Percentiles rank a stretch among this genome's conserved stretches.
These are phyloP conservation scores for Henicopernis longicauda DNA, from an alignment of 2,113 vertebrate genomes.

Conservation along the genomic window DNA sequence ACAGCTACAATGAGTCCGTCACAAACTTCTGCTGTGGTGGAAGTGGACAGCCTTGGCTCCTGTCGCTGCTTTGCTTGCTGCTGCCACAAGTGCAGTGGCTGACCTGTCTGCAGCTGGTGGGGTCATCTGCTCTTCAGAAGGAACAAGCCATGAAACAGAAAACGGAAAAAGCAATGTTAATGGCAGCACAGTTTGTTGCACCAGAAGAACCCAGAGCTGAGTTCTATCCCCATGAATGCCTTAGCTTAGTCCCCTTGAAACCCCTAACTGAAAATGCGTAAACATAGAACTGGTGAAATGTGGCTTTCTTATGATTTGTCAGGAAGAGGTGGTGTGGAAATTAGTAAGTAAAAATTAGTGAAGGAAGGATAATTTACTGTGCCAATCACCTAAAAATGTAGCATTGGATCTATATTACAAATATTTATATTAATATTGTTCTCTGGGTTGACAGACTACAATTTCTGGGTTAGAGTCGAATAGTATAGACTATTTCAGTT, in stretches of 20 bases:
- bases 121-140: background rate
- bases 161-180: background rate
- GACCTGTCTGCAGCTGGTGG: background rate
- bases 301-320: background rate
- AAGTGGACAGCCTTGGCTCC: background rate
- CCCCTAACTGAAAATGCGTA: background rate
- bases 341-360: background rate
- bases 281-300: background rate
- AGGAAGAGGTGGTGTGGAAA: background rate
- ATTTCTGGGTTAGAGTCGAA: background rate
- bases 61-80: background rate
- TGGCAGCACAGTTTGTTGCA: background rate
- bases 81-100: background rate
- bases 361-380: background rate
- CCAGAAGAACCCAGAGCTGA: background rate
- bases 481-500: background rate
- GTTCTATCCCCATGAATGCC: background rate
- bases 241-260: background rate
- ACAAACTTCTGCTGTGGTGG: background rate
- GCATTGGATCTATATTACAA: background rate
- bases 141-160: background rate
- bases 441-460: background rate
- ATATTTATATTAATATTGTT: background rate
- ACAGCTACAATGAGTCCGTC: background rate
- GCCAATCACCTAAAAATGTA: background rate